Conservation (phyloP, 2,888 invertebrate species). For the Acrocyrtus sp. region DNA sequence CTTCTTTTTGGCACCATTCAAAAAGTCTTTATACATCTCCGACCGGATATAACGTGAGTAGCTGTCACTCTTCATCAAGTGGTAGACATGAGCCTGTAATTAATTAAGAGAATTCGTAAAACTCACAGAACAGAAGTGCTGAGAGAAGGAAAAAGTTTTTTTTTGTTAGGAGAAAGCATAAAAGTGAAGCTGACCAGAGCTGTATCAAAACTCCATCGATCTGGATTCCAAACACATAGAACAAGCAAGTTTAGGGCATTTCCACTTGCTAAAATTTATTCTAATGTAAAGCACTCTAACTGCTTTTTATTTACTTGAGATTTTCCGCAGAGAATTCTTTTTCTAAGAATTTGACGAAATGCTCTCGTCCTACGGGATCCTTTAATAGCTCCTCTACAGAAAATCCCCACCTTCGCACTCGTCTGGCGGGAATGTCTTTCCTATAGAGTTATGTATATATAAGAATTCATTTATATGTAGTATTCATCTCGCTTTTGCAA, state of each 20-base stretch:
- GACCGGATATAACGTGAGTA: constrained; percentile 97
- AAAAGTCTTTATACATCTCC: constrained; percentile 97
- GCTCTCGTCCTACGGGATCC: constrained; percentile 95
- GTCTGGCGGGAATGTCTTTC: constrained; percentile 90
- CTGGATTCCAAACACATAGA: constrained; percentile 72
- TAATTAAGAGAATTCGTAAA: too few species aligned
- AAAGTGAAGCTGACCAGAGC: constrained; percentile 79
- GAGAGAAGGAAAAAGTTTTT: constrained; percentile 6
- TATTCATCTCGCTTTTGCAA: neutral
- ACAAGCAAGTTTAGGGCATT: too few species aligned
- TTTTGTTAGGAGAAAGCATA: neutral
- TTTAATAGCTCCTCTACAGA: constrained; percentile 92
- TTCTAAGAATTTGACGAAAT: constrained; percentile 94
- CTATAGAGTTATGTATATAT: too few species aligned
- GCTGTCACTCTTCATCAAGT: constrained; percentile 99
- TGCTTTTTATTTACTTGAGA: constrained; percentile 89
- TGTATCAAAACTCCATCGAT: constrained; percentile 96
- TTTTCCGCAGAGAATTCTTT: constrained; percentile 99
- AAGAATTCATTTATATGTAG: too few species aligned
- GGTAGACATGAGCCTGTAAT: constrained; percentile 94
- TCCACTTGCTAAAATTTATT: constrained; percentile 67
- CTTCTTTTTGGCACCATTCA: constrained; percentile 97
- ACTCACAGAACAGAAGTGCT: too few species aligned
- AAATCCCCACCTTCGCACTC: constrained; percentile 98
- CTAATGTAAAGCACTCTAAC: constrained; percentile 86